phyloP scores from a whole-genome alignment of 2,113 vertebrate species.

The Nothocercus nigrocapillus region DNA sequence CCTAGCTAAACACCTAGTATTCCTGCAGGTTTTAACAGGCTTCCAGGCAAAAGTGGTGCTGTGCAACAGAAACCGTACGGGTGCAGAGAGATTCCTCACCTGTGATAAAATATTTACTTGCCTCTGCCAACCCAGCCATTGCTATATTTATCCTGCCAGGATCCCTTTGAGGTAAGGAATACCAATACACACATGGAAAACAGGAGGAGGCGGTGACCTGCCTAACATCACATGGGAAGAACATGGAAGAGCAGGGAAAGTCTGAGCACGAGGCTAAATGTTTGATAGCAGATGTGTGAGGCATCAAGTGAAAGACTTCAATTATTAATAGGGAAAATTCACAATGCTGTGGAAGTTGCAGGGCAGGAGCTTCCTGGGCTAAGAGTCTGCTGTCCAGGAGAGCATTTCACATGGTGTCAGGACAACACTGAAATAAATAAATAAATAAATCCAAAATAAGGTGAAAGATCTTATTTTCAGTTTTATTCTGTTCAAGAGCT shows the following conservation, averaged over 20 bases:
- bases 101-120: slow-evolving; percentile 41
- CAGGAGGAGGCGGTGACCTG: slow-evolving; percentile 20
- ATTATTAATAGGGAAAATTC: neutral
- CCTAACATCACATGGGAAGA: neutral
- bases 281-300: slow-evolving; percentile 31
- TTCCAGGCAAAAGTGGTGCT: accelerated
- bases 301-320: neutral
- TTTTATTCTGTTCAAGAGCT: neutral
- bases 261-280: neutral
- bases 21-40: neutral
- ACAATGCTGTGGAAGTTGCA: neutral
- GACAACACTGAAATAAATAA: neutral
- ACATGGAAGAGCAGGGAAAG: neutral
- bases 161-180: slow-evolving; percentile 38
- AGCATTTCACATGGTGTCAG: neutral
- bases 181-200: slow-evolving; percentile 16
- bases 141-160: slow-evolving; percentile 45
- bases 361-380: neutral
- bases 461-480: neutral
- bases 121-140: slow-evolving; percentile 18
- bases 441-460: too few species aligned
- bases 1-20: neutral
- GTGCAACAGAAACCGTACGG: neutral
- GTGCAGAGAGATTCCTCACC: neutral
- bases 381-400: neutral